Evolutionary conservation across 1,140 invertebrate genomes (phyloP), one percentile per base, ranked within the genome.

Genomic region (Drosophila truncata): DNA sequence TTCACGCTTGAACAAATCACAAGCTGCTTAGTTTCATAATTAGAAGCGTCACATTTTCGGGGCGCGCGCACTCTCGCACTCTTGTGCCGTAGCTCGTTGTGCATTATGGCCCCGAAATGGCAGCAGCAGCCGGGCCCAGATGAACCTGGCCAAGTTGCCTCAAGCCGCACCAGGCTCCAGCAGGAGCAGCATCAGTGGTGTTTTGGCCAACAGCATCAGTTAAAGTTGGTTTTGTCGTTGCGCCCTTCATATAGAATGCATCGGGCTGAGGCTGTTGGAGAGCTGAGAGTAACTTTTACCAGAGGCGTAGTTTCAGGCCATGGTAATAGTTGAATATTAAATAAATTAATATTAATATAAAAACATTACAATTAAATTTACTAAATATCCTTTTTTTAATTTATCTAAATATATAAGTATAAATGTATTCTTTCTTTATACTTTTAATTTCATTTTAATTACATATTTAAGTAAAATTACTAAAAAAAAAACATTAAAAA

Each of bases 1-100:
- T 90, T 91, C 86, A 90, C 86, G 85, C 85, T 90, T 82, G 78
- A 90, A 90, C 86, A 91, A 90, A 90, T 90, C 86, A 90, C 86
- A 90, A 90, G 85, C 85, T 90, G 85, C 85, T 90, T 90, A 90
- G 85, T 90, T 90, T 91, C 86, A 91, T 90, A 90, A 90, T 90
- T 90, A 90, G 86, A 88, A 90, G 85, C 84, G 84, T 88, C 85
- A 88, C 84, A 88, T 90, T 88, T 90, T 90, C 78, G 65, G 66
- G 63, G 73, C 52, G 71, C 60, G 69, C 71, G 54, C 65, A 46
- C 67, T 72, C 71, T 72, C 49, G 67, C 76, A 69, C 71, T 82
- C 63, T 77, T 62, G 80, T 50, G 80, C 87, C 59, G 47, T 67
- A 80, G 74, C 83, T 84, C 84, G 67, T 71, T 87, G 77, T 87